A percentile compares a stretch with the other conserved stretches of the same genome.
These are phyloP conservation scores for Amiota mariae DNA, from an alignment of 2,888 invertebrate genomes.

Conservation along the genomic window DNA sequence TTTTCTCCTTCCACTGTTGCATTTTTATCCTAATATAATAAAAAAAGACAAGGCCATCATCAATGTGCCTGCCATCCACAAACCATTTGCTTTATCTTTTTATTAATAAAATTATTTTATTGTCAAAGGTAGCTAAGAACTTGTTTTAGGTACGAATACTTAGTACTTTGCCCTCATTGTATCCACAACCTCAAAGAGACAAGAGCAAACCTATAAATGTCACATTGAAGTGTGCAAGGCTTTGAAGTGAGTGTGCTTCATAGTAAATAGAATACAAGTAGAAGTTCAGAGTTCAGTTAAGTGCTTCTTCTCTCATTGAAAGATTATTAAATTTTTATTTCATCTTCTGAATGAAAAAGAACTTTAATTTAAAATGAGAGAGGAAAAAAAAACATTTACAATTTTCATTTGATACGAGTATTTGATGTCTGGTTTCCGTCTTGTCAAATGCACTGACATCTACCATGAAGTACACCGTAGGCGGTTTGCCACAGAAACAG, in stretches of 20 bases:
- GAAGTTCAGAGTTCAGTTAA: too few species aligned
- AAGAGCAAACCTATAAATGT: too few species aligned
- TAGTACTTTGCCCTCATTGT: neutral
- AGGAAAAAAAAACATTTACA: neutral
- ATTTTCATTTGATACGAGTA: neutral
- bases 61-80: neutral
- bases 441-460: slow-evolving; percentile 8
- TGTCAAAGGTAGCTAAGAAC: slow-evolving; percentile 30
- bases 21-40: slow-evolving; percentile 56
- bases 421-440: neutral
- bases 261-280: too few species aligned
- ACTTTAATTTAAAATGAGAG: neutral
- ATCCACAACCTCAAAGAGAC: neutral
- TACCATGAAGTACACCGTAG: slow-evolving; percentile 3
- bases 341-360: too few species aligned
- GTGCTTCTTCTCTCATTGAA: too few species aligned
- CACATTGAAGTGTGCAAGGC: too few species aligned
- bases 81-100: slow-evolving; percentile 38
- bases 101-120: slow-evolving; percentile 63
- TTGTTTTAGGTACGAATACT: slow-evolving; percentile 1
- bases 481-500: neutral
- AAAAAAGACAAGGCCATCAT: slow-evolving; percentile 36
- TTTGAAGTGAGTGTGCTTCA: too few species aligned
- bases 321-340: too few species aligned
- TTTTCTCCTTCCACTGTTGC: slow-evolving; percentile 42